phyloP scores from a whole-genome alignment of 2,113 vertebrate genomes.

The Rattus rattus region DNA sequence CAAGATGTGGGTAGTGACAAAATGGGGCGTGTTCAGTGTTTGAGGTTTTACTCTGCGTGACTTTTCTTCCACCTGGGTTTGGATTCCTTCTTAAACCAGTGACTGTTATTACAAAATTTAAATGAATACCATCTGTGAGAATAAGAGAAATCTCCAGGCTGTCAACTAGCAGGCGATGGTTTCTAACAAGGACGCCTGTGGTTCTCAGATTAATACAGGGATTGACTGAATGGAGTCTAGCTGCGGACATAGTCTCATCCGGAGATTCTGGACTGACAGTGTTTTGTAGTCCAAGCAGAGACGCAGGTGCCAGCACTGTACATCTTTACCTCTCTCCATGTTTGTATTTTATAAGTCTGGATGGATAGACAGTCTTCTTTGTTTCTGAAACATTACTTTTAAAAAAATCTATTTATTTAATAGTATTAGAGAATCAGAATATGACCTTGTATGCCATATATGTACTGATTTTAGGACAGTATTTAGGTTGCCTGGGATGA shows the following conservation, averaged over 20 bases:
- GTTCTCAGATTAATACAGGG: not conserved
- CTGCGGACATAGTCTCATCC: not conserved
- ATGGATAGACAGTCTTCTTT: not conserved
- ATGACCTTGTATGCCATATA: not conserved
- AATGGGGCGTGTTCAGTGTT: no score
- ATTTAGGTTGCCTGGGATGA: not conserved
- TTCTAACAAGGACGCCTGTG: not conserved
- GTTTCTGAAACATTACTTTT: not conserved
- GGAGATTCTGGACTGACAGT: not conserved
- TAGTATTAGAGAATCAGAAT: not conserved
- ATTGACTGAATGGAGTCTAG: not conserved
- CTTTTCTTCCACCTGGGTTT: constrained; percentile 5
- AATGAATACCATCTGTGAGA: not conserved
- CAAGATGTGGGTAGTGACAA: no score
- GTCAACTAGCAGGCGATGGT: not conserved
- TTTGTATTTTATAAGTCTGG: not conserved
- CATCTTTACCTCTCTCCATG: not conserved
- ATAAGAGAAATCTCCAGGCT: not conserved
- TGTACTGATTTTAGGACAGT: not conserved
- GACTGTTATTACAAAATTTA: not conserved
- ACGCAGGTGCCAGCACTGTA: not conserved
- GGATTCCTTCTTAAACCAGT: constrained; percentile 27
- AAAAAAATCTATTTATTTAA: not conserved
- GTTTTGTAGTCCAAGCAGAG: not conserved
- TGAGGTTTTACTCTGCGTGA: not conserved